Percentiles rank a stretch among this genome's conserved stretches.
Evolutionary conservation across 30 jellyfish, hydroid and myxozoan genomes (phyloP).

Genomic region (Aurelia sp.): DNA sequence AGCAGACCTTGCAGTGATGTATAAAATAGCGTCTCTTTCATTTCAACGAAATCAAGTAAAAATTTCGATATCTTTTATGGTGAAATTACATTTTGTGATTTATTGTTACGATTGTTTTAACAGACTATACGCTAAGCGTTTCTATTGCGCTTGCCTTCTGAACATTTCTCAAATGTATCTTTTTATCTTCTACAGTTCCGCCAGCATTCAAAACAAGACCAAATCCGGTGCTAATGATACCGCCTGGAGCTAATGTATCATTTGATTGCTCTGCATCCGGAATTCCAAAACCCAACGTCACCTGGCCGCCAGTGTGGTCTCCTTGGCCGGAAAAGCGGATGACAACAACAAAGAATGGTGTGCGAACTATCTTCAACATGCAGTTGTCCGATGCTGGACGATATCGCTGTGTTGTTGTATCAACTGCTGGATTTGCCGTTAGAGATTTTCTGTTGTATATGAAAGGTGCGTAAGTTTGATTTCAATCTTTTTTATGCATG

Average conservation of each 20-base stretch:
- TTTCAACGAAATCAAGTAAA: too few relatives aligned
- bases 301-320: slow-evolving; percentile 75
- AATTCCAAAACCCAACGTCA: slow-evolving; percentile 88
- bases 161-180: background rate
- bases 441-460: slow-evolving; percentile 68
- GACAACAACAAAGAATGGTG: slow-evolving; percentile 51
- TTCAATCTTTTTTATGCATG: background rate
- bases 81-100: too few relatives aligned
- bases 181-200: slow-evolving; percentile 64
- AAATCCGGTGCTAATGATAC: slow-evolving; percentile 23
- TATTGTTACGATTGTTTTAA: too few relatives aligned
- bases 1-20: too few relatives aligned
- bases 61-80: too few relatives aligned
- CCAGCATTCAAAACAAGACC: slow-evolving; percentile 75
- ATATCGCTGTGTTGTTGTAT: slow-evolving; percentile 75
- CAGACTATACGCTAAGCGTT: too few relatives aligned
- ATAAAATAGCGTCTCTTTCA: too few relatives aligned
- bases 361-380: slow-evolving; percentile 46
- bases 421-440: slow-evolving; percentile 74
- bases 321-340: slow-evolving; percentile 54
- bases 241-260: slow-evolving; percentile 71
- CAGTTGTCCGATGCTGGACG: slow-evolving; percentile 73
- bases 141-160: too few relatives aligned
- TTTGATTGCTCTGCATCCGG: slow-evolving; percentile 94
- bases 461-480: slow-evolving; percentile 8